These are phyloP conservation scores for Chromobotia macracanthus DNA, from an alignment of 2,797 vertebrate genomes.

Conservation along the genomic window DNA sequence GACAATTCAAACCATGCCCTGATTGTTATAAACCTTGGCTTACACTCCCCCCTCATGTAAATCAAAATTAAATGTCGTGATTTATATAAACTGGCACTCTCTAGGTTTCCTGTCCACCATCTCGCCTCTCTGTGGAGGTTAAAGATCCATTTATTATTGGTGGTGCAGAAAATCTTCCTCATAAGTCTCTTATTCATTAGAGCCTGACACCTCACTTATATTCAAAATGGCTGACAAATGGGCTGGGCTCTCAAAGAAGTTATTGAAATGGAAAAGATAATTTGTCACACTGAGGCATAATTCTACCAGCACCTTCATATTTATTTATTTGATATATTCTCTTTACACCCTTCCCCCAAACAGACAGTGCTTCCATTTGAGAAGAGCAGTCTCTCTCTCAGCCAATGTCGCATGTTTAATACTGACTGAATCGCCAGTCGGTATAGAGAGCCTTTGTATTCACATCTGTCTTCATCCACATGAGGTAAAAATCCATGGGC, in stretches of 20 bases:
- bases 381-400: slow-evolving; percentile 31
- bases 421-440: slow-evolving; percentile 59
- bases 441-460: slow-evolving; percentile 66
- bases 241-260: slow-evolving; percentile 70
- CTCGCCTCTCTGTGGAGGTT: slow-evolving; percentile 55
- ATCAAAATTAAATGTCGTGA: slow-evolving; percentile 61
- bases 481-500: slow-evolving; percentile 65
- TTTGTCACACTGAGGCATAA: slow-evolving; percentile 67
- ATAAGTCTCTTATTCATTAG: slow-evolving; percentile 67
- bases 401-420: slow-evolving; percentile 64
- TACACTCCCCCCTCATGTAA: slow-evolving; percentile 51
- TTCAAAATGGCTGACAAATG: slow-evolving; percentile 72
- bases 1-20: slow-evolving; percentile 57
- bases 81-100: slow-evolving; percentile 58
- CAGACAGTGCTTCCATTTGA: slow-evolving; percentile 60
- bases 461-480: slow-evolving; percentile 68
- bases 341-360: slow-evolving; percentile 41
- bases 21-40: slow-evolving; percentile 63
- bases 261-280: slow-evolving; percentile 71
- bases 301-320: slow-evolving; percentile 49
- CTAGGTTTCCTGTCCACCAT: slow-evolving; percentile 58
- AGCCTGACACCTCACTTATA: slow-evolving; percentile 66
- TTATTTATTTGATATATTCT: slow-evolving; percentile 53
- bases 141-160: slow-evolving; percentile 67
- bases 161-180: slow-evolving; percentile 60